Evolutionary conservation across 2,797 vertebrate genomes (phyloP), one percentile per base, ranked within the genome.

Genomic region (Mormyrus proboscirostris): DNA sequence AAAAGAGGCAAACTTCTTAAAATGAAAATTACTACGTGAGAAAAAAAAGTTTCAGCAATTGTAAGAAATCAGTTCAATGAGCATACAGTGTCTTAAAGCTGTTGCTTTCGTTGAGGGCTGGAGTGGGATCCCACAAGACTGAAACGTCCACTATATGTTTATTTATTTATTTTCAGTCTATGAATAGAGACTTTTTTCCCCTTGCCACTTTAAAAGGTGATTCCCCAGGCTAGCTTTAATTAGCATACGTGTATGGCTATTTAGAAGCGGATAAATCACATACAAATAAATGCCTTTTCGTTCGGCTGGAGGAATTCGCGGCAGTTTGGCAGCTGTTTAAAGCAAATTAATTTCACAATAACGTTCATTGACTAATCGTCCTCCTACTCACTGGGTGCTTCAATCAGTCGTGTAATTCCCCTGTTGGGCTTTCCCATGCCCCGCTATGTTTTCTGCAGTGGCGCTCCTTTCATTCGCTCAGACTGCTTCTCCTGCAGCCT

Each of bases 401-500:
- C 90, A 94, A 92, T 92, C 91, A 86, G 90, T 88, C 8, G 83
- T 88, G 73, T 76, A 90, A 91, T 91, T 94, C 93, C 92, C 92
- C 91, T 92, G 87, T 91, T 93, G 93, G 93, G 92, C 93, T 95
- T 96, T 96, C 96, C 95, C 96, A 96, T 95, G 95, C 96, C 95
- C 96, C 87, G 91, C 94, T 95, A 96, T 95, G 95, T 96, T 95
- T 95, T 95, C 93, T 96, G 92, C 93, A 93, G 94, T 94, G 93
- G 57, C 93, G 94, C 94, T 94, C 94, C 95, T 96, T 96, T 96
- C 96, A 96, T 94, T 94, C 93, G 92, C 94, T 94, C 95, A 93
- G 93, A 92, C 92, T 90, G 55, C 89, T 92, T 93, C 94, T 94
- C 93, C 47, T 86, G 94, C 92, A 93, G 93, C 93, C 94, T 94